Percentiles rank a stretch among this genome's conserved stretches.
Conservation (phyloP, 2,113 vertebrate genomes). For the Ageneiosus marmoratus region DNA sequence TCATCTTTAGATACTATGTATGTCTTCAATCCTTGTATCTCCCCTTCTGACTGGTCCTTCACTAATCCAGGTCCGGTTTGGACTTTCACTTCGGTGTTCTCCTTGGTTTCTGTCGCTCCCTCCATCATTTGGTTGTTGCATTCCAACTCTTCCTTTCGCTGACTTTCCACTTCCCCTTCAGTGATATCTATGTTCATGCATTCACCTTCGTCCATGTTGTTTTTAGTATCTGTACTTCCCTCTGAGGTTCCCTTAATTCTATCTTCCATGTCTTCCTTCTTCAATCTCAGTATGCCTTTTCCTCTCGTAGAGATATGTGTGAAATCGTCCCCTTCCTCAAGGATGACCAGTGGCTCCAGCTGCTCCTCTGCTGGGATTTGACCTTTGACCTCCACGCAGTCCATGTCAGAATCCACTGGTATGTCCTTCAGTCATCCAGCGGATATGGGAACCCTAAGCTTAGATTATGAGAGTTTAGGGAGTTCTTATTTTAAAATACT, state of each 20-base stretch:
- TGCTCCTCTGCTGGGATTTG: conserved; percentile 58
- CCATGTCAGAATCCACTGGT: conserved; percentile 46
- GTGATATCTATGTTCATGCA: not conserved
- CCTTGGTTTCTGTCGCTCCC: not conserved
- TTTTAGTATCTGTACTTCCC: not conserved
- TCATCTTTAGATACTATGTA: conserved; percentile 34
- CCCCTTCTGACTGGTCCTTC: not conserved
- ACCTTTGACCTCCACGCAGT: conserved; percentile 49
- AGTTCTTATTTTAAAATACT: conserved; percentile 19
- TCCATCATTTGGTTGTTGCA: not conserved
- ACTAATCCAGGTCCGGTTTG: not conserved
- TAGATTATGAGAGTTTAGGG: conserved; percentile 8
- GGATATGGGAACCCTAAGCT: conserved; percentile 45
- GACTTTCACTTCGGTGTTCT: not conserved
- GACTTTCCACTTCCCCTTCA: not conserved
- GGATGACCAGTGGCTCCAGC: conserved; percentile 64
- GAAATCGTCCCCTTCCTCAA: conserved; percentile 63
- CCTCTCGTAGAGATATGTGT: conserved; percentile 25
- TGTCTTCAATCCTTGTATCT: not conserved
- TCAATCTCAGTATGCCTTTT: conserved; percentile 8
- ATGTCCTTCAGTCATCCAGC: conserved; percentile 41
- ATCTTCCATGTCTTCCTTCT: conserved; percentile 33
- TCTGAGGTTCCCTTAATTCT: conserved; percentile 17
- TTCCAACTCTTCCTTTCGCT: not conserved
- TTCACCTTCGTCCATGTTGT: not conserved